Conservation (phyloP, 2,888 invertebrate species). For the Mimachlamys varia region DNA sequence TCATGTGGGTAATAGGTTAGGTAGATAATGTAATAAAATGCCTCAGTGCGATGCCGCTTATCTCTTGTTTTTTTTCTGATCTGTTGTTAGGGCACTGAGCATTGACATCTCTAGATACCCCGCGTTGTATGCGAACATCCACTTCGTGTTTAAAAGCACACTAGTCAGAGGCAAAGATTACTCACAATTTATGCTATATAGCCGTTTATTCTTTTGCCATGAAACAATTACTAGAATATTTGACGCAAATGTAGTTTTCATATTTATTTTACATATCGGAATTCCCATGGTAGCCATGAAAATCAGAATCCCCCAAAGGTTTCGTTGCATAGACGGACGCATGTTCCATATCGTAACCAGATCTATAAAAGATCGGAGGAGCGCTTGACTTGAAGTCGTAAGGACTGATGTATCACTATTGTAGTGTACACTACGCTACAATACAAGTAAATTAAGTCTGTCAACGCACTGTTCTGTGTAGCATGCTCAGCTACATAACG, state of each 20-base stretch:
- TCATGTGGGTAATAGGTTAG: slow-evolving; percentile 1
- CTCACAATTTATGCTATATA: slow-evolving; percentile 31
- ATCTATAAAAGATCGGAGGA: background rate
- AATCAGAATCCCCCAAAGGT: background rate
- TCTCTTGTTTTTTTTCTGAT: background rate
- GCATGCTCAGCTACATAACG: background rate
- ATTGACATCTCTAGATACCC: background rate
- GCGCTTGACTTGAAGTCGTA: slow-evolving; percentile 3
- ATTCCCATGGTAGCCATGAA: slow-evolving; percentile 8
- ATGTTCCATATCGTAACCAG: slow-evolving; percentile 10
- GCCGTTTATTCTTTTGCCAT: slow-evolving; percentile 23
- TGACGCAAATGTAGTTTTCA: slow-evolving; percentile 27
- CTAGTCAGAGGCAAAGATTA: background rate
- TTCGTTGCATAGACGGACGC: background rate
- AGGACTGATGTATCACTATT: slow-evolving; percentile 21
- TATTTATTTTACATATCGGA: slow-evolving; percentile 26
- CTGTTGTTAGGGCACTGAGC: background rate
- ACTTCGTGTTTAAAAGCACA: background rate
- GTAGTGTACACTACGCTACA: background rate
- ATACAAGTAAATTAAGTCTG: slow-evolving; percentile 22
- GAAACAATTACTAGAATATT: slow-evolving; percentile 34
- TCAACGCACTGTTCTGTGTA: background rate
- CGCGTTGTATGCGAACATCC: background rate
- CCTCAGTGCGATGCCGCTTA: background rate
- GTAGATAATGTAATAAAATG: slow-evolving; percentile 28